Evolutionary conservation across 1,140 invertebrate species (phyloP).

Genomic region (Macrosteles quadrilineatus): DNA sequence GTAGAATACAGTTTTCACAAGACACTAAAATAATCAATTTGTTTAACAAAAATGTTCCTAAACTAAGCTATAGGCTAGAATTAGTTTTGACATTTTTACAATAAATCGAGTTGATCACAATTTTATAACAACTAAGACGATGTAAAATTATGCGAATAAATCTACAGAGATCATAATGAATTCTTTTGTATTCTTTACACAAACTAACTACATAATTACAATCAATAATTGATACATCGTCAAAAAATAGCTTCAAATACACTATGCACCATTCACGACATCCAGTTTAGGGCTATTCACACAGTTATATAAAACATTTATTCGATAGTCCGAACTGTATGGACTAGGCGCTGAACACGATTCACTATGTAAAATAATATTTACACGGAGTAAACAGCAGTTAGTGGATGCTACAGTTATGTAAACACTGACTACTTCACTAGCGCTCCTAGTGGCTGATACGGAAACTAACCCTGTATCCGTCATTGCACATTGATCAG

Average conservation of each 20-base stretch:
- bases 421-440: slow-evolving; percentile 9
- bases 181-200: slow-evolving; percentile 6
- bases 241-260: slow-evolving; percentile 25
- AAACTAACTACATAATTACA: slow-evolving; percentile 13
- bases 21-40: slow-evolving; percentile 4
- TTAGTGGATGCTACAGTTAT: neutral
- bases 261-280: slow-evolving; percentile 12
- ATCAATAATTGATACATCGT: neutral
- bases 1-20: slow-evolving; percentile 5
- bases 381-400: slow-evolving; percentile 1
- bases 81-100: slow-evolving; percentile 26
- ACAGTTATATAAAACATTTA: slow-evolving; percentile 1
- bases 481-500: slow-evolving; percentile 5
- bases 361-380: neutral
- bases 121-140: slow-evolving; percentile 8
- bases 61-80: slow-evolving; percentile 2
- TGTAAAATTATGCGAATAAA: slow-evolving; percentile 1
- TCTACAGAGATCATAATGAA: slow-evolving; percentile 20
- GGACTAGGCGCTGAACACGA: neutral
- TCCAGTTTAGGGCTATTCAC: slow-evolving; percentile 1
- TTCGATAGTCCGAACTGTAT: neutral
- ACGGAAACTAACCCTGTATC: slow-evolving; percentile 12
- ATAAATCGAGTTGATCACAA: slow-evolving; percentile 16
- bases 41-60: neutral
- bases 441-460: slow-evolving; percentile 12